A percentile compares a stretch with the other conserved stretches of the same genome.
Conservation (phyloP, 2,888 invertebrate species). For the Allolobophora icterica region DNA sequence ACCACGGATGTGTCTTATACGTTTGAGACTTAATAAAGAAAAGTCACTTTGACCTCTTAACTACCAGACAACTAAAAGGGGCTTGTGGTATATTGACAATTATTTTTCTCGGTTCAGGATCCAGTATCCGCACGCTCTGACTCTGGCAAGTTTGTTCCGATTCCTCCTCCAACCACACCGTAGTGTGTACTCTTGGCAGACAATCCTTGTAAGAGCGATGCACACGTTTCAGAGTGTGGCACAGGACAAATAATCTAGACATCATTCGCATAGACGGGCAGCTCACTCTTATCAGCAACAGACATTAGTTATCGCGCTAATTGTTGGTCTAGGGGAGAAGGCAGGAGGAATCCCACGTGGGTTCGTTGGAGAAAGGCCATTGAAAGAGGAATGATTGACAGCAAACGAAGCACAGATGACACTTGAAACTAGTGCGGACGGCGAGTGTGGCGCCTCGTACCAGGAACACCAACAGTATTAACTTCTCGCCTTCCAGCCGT, state of each 20-base stretch:
- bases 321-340: background rate
- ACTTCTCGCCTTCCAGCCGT: background rate
- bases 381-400: background rate
- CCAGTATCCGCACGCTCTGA: no score
- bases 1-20: no score
- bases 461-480: background rate
- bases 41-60: no score
- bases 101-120: no score
- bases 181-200: background rate
- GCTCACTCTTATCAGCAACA: background rate
- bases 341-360: background rate
- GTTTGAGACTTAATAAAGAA: no score
- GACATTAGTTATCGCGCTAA: background rate
- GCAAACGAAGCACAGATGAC: background rate
- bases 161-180: background rate
- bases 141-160: no score
- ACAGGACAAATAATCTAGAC: background rate
- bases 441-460: background rate
- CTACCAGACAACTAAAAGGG: no score
- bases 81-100: no score
- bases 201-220: background rate
- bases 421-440: background rate
- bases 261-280: background rate
- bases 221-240: background rate
- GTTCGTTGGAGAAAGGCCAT: background rate